Base-by-base conservation (phyloP, 2,888 invertebrate species). In the Apantesis nais region DNA sequence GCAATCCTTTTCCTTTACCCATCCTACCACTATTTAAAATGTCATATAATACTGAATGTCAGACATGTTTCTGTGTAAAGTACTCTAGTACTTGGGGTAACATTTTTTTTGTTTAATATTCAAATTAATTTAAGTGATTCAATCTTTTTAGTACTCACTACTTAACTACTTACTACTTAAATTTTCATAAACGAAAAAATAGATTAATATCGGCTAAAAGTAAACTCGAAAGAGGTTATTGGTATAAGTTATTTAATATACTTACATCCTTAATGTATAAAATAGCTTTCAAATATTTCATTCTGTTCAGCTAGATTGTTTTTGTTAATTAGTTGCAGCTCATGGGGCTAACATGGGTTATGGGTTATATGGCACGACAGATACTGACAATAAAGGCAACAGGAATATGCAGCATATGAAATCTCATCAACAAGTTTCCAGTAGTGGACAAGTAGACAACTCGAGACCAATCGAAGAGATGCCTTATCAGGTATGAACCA, bases 331-430 rank as follows among this genome's bases (percentile, higher is more conserved):
- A 95, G 96, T 95, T 80, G 92, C 95, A 71, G 94, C 95, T 61
- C 96, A 96, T 77, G 94, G 95, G 58, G 95, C 95, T 73, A 96
- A 93, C 71, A 93, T 96, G 85, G 96, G 96, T 75, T 95, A 96
- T 75, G 96, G 96, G 78, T 93, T 95, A 73, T 96, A 96, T 83
- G 95, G 95, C 34, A 84, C 93, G 3, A 82, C 92, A 37, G 96
- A 94, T 64, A 89, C 81, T 74, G 94, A 94, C 70, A 86, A 85
- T 70, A 91, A 88, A 77, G 89, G 86, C 39, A 94, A 80, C 85
- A 91, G 88, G 83, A 95, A 94, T 83, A 86, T 95, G 80, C 92
- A 93, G 85, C 88, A 94, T 80, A 87, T 95, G 86, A 89, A 94
- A 85, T 93, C 90, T 81, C 96, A 89, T 90, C 96, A 87, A 90